phyloP scores from a whole-genome alignment of 2,888 invertebrate species.

The Lamellibrachia satsuma region DNA sequence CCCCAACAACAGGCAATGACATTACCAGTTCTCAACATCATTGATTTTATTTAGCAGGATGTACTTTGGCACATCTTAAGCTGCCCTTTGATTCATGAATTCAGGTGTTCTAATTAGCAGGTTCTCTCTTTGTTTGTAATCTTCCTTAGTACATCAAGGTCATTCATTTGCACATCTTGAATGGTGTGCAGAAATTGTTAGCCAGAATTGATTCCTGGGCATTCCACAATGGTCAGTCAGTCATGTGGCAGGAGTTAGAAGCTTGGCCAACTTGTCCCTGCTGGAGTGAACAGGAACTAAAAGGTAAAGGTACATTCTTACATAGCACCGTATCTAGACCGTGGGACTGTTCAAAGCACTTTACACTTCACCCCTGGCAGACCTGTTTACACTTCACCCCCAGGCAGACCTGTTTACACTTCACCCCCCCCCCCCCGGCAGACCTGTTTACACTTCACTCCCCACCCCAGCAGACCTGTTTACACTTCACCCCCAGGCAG shows the following conservation, averaged over 20 bases:
- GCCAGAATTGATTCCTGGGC: not conserved
- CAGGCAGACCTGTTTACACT: no score
- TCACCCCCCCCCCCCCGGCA: no score
- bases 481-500: no score
- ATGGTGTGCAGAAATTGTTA: not conserved
- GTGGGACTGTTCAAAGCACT: no score
- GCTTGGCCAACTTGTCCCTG: not conserved
- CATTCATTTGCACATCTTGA: not conserved
- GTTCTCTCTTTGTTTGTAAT: not conserved
- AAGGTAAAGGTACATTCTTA: not conserved
- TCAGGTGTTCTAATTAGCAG: not conserved
- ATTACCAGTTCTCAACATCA: not conserved
- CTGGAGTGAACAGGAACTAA: not conserved
- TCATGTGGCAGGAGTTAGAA: not conserved
- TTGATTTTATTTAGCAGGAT: not conserved
- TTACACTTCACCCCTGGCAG: no score
- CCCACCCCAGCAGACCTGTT: no score
- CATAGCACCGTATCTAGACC: no score
- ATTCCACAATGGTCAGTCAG: not conserved
- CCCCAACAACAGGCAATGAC: not conserved
- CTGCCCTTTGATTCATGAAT: not conserved
- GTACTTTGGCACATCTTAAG: not conserved
- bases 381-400: no score
- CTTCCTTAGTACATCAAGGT: not conserved
- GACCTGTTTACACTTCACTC: no score